Percentiles rank a stretch among this genome's conserved stretches.
Evolutionary conservation across 1,140 invertebrate genomes (phyloP).

Genomic region (Cyrtorhinus lividipennis): DNA sequence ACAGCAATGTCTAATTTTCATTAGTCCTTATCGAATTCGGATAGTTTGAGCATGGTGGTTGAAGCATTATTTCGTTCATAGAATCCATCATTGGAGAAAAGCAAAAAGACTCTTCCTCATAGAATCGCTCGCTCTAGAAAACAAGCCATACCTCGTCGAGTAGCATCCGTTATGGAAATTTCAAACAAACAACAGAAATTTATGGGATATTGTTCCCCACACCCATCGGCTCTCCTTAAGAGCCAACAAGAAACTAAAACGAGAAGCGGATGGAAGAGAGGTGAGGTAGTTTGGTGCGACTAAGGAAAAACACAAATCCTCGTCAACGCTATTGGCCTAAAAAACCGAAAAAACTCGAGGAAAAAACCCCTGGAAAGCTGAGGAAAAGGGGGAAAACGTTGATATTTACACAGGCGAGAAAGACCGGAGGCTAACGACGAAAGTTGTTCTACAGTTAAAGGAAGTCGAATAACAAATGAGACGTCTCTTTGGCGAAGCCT

Average conservation of each 20-base stretch:
- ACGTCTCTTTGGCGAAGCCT: neutral
- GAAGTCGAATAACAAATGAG: constrained; percentile 13
- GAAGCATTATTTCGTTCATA: too few relatives aligned
- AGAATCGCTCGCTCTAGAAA: too few relatives aligned
- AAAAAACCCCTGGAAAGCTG: neutral
- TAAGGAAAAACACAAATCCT: neutral
- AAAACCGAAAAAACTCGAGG: too few relatives aligned
- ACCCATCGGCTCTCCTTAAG: neutral
- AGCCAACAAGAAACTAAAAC: neutral
- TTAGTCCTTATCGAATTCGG: too few relatives aligned
- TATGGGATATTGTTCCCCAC: neutral
- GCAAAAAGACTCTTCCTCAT: too few relatives aligned
- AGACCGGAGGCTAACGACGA: constrained; percentile 1
- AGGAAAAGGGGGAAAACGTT: neutral
- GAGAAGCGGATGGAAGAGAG: too few relatives aligned
- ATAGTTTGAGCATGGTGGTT: too few relatives aligned
- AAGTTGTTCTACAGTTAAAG: neutral
- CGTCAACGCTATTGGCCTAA: neutral
- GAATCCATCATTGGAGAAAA: too few relatives aligned
- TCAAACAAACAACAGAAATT: neutral
- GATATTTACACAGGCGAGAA: constrained; percentile 8
- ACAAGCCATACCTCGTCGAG: neutral
- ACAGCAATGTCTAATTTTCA: too few relatives aligned
- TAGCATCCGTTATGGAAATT: neutral
- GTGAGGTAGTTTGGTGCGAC: neutral